phyloP scores from a whole-genome alignment of 2,888 invertebrate genomes.

The Stictocephala bisonia region DNA sequence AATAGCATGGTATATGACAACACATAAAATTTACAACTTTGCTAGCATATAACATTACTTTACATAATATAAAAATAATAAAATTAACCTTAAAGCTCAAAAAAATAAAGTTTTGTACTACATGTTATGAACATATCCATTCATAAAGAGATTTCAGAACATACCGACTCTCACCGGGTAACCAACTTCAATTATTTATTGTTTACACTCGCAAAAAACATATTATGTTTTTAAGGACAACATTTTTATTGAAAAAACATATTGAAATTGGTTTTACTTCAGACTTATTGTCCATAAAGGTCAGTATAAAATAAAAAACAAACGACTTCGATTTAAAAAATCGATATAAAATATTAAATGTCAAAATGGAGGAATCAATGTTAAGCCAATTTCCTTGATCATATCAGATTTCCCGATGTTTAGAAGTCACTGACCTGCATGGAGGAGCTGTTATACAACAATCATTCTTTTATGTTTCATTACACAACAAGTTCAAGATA shows the following conservation, averaged over 20 bases:
- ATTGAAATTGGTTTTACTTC: conserved; percentile 13
- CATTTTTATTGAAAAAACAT: too few relatives aligned
- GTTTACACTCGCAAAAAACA: too few relatives aligned
- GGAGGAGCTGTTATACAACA: too few relatives aligned
- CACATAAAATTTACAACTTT: conserved; percentile 18
- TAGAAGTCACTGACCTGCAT: too few relatives aligned
- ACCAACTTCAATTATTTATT: conserved; percentile 34
- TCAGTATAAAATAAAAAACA: not conserved
- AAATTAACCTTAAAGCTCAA: conserved; percentile 32
- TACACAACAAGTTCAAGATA: too few relatives aligned
- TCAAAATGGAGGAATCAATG: too few relatives aligned
- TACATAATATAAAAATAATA: conserved; percentile 15
- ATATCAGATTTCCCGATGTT: too few relatives aligned
- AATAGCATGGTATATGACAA: conserved; percentile 10
- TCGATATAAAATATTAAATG: too few relatives aligned
- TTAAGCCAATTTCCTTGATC: too few relatives aligned
- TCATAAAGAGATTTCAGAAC: conserved; percentile 27
- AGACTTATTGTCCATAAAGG: not conserved
- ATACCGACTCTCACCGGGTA: conserved; percentile 30
- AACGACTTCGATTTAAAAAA: not conserved
- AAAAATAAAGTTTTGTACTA: conserved; percentile 29
- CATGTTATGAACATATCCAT: conserved; percentile 10
- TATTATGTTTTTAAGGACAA: too few relatives aligned
- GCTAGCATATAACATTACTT: conserved; percentile 12
- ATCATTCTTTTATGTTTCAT: too few relatives aligned